Conservation (phyloP, 1,140 invertebrate species). For the Solen grandis region DNA sequence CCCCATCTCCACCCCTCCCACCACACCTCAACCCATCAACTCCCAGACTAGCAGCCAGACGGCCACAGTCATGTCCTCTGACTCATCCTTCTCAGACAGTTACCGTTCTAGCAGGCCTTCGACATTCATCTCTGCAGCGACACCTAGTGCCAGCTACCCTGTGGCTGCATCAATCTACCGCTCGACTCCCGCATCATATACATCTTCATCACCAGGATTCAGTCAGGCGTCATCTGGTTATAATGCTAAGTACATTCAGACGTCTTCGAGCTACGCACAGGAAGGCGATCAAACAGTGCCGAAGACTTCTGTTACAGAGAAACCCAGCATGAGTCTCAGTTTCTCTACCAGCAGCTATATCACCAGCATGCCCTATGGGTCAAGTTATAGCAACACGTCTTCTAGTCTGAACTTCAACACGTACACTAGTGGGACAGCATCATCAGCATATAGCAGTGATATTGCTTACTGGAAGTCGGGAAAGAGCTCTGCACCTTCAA, state of each 20-base stretch:
- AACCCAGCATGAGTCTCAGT: no score
- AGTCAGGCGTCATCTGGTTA: no score
- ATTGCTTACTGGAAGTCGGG: not conserved
- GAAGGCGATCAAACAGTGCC: no score
- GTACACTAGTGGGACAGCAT: not conserved
- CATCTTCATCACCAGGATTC: not conserved
- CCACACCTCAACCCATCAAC: slow-evolving; percentile 16
- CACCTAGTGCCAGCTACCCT: not conserved
- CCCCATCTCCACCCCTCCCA: slow-evolving; percentile 21
- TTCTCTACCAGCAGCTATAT: no score
- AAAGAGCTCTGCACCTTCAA: not conserved
- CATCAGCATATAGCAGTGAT: not conserved
- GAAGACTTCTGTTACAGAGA: no score
- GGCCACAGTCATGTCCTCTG: not conserved
- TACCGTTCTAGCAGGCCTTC: no score
- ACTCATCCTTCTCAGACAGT: not conserved
- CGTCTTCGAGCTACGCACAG: no score
- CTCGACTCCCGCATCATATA: not conserved
- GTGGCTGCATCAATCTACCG: not conserved
- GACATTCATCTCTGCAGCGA: no score
- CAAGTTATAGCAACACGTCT: no score
- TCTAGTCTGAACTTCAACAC: no score
- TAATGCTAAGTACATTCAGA: no score
- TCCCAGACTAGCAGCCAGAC: not conserved
- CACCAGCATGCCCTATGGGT: no score